Conservation (phyloP, 2,113 vertebrate species). For the Oxyura jamaicensis region DNA sequence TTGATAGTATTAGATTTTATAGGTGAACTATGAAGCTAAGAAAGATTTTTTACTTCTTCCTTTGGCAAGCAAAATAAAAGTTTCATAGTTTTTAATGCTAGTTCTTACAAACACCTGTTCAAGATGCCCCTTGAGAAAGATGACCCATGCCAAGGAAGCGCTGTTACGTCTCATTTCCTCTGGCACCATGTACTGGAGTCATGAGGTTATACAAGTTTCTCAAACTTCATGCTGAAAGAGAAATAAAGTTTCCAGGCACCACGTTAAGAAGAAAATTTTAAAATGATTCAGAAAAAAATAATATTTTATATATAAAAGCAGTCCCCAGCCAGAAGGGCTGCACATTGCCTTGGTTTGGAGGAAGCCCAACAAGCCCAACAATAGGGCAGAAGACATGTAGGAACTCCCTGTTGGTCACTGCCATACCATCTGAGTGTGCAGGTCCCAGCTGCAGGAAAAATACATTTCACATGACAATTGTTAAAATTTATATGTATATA, state of each 20-base stretch:
- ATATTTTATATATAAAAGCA: neutral
- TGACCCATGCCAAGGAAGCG: neutral
- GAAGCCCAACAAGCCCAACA: neutral
- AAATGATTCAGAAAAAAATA: neutral
- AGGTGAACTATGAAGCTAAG: neutral
- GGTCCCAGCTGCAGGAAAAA: neutral
- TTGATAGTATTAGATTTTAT: neutral
- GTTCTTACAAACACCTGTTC: neutral
- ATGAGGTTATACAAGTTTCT: neutral
- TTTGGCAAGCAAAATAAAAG: neutral
- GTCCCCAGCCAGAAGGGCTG: neutral
- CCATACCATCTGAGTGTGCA: neutral
- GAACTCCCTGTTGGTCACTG: neutral
- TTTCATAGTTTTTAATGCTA: neutral
- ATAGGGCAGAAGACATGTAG: neutral
- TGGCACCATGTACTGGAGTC: no score
- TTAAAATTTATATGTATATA: neutral
- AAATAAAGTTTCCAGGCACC: neutral
- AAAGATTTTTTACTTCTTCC: neutral
- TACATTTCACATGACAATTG: neutral
- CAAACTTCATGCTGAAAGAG: neutral
- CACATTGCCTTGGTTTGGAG: neutral
- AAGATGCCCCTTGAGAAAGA: neutral
- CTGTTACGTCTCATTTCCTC: neutral
- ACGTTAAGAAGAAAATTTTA: neutral